Base-by-base conservation (phyloP, 1,140 invertebrate species). In the Formica selysi region DNA sequence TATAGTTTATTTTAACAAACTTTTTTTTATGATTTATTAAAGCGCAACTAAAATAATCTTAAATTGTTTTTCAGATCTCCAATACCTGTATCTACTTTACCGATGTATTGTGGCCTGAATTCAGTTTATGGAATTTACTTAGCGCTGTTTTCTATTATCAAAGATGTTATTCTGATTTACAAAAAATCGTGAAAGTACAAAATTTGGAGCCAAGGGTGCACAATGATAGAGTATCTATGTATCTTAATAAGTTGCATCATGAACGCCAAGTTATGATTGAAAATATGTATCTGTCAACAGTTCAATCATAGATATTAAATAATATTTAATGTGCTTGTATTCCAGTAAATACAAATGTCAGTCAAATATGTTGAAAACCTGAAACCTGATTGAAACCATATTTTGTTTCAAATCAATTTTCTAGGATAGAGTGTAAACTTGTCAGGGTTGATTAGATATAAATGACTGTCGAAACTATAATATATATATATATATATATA, bases 91-190 rank as follows among this genome's bases (percentile, higher is more conserved):
- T 98, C 26, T 97, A 97, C 92, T 98, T 98, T 93, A 96, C 97
- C 6, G 95, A 98, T 89, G 97, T 98, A 2, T 94, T 99, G 26
- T 99, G 99, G 99, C 99, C 99, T 26, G 98, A 99, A 93, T 98
- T 99, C 92, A 97, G 96, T 65, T 96, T 99, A 62, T 99, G 98
- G 98, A 97, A 99, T 95, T 96, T 99, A 38, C 95, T 99, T 88
- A 96, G 95, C 29, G 98, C 97, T 22, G 96, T 99, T 70, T 97
- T 99, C 91, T 96, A 98, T 91, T 99, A 98, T 94, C 99, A 99
- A 95, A 95, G 95, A 57, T 93, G 89, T 91, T 95, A 94, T 80
- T 79, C 89, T 84, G 89, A 94, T 71, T 86, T 95, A 22, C 86
- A 93, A 89, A 87, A 80, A 19, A 84, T 89, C 44, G 84, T 73